phyloP scores from a whole-genome alignment of 2,888 invertebrate species.

The Lottia scabra region DNA sequence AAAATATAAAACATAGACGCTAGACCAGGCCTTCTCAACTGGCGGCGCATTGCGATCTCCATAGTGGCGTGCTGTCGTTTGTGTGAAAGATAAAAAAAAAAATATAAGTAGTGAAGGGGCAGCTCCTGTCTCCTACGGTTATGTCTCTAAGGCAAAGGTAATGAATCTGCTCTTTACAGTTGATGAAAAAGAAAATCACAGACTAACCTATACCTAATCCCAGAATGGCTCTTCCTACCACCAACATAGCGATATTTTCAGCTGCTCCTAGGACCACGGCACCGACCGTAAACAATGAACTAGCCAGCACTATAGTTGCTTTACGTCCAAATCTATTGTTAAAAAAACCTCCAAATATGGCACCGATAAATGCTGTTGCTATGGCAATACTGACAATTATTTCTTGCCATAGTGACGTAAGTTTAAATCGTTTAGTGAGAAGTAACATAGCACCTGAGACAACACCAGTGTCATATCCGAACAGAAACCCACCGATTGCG shows the following conservation, averaged over 20 bases:
- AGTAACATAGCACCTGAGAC: conserved; percentile 72
- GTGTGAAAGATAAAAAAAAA: too few species aligned
- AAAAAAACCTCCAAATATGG: conserved; percentile 70
- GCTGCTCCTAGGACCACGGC: conserved; percentile 70
- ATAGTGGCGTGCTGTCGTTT: too few species aligned
- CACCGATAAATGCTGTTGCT: conserved; percentile 69
- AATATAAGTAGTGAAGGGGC: too few species aligned
- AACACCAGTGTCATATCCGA: conserved; percentile 76
- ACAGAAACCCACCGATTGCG: conserved; percentile 72
- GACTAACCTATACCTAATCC: conserved; percentile 71
- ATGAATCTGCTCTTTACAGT: too few species aligned
- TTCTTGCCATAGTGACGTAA: conserved; percentile 71
- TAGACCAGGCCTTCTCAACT: too few species aligned
- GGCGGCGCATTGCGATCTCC: too few species aligned
- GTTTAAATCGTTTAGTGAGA: conserved; percentile 66
- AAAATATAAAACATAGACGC: too few species aligned
- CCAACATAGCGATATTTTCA: conserved; percentile 62
- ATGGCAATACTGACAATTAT: conserved; percentile 71
- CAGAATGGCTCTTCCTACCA: conserved; percentile 70
- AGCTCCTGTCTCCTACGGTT: too few species aligned
- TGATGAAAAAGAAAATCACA: too few species aligned
- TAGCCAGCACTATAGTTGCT: conserved; percentile 71
- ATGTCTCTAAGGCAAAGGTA: too few species aligned
- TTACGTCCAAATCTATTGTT: conserved; percentile 72
- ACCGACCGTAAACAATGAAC: conserved; percentile 71